These are phyloP conservation scores for Pseudomyrmex flavicornis DNA, from an alignment of 1,140 invertebrate genomes.

Conservation along the genomic window DNA sequence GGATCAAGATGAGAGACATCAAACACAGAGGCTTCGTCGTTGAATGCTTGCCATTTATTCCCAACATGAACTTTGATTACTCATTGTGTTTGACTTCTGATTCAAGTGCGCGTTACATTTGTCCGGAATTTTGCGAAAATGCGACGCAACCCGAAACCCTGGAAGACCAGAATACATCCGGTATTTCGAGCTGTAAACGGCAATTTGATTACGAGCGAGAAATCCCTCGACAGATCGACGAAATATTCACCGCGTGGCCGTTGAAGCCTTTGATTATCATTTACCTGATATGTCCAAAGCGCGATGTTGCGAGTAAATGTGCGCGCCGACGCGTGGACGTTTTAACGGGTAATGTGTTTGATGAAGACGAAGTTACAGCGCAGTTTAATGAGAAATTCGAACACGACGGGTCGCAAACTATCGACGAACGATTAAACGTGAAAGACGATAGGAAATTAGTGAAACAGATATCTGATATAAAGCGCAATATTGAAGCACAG, in stretches of 20 bases:
- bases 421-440: not conserved
- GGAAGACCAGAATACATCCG: too few species aligned
- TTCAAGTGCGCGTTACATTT: not conserved
- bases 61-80: conserved; percentile 76
- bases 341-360: conserved; percentile 70
- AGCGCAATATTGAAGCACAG: conserved; percentile 30
- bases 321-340: conserved; percentile 83
- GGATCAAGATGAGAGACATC: conserved; percentile 83
- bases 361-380: conserved; percentile 22
- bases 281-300: conserved; percentile 85
- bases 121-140: not conserved
- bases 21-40: conserved; percentile 87
- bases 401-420: not conserved
- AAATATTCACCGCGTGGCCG: conserved; percentile 75
- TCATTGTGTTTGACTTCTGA: not conserved
- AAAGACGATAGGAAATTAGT: conserved; percentile 14
- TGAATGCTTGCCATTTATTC: conserved; percentile 86
- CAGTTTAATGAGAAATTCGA: not conserved
- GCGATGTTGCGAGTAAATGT: conserved; percentile 84
- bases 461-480: not conserved
- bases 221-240: conserved; percentile 63
- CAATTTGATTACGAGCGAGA: conserved; percentile 21
- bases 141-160: not conserved
- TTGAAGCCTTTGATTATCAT: conserved; percentile 85
- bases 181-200: not conserved